A percentile compares a stretch with the other conserved stretches of the same genome.
phyloP scores from a whole-genome alignment of 2,797 vertebrate species.

The Schizothorax lantsangensis region DNA sequence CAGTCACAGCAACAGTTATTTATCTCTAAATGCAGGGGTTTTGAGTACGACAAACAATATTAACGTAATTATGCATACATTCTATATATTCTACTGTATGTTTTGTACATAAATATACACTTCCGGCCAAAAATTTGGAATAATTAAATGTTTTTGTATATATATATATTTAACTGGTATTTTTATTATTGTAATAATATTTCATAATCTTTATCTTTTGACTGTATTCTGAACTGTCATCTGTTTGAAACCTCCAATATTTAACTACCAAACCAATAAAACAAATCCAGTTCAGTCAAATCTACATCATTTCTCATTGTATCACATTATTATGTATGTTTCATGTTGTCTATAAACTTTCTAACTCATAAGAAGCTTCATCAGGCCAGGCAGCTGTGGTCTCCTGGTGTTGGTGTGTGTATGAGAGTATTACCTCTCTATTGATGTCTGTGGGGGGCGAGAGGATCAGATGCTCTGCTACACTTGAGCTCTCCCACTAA shows the following conservation, averaged over 20 bases:
- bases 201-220: no score
- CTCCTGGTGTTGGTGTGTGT: neutral
- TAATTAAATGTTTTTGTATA: no score
- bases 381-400: neutral
- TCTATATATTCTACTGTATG: no score
- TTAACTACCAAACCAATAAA: neutral
- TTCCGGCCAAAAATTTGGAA: no score
- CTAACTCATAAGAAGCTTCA: neutral
- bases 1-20: neutral
- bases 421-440: conserved; percentile 10
- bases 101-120: no score
- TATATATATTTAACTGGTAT: no score
- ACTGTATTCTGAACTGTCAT: neutral
- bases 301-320: neutral
- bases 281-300: neutral
- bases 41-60: neutral
- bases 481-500: conserved; percentile 36
- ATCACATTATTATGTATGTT: neutral
- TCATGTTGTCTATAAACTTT: neutral
- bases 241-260: neutral
- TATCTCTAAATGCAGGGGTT: neutral
- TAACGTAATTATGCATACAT: no score
- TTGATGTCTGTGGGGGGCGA: neutral
- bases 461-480: conserved; percentile 19
- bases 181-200: no score